Evolutionary conservation across 2,797 vertebrate species (phyloP), one percentile per base, ranked within the genome.

Genomic region (Epinephelus awoara): DNA sequence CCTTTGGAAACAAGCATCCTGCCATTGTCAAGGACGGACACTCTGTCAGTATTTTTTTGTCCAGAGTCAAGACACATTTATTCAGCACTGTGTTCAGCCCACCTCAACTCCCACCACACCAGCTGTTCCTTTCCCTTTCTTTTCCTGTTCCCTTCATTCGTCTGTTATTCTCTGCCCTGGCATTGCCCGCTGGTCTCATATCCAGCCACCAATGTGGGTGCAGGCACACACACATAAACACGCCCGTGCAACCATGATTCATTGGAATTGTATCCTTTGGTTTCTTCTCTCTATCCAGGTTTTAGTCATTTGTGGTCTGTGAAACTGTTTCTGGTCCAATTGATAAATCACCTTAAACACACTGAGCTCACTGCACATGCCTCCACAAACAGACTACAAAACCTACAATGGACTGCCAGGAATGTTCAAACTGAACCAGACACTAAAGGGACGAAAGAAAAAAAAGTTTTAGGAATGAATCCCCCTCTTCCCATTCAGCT

Each of bases 21-120:
- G 79, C 83, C 82, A 85, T 89, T 90, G 89, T 89, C 87, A 86
- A 77, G 77, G 84, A 89, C 84, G 83, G 80, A 89, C 79, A 82
- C 63, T 75, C 70, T 74, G 80, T 91, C 80, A 79, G 83, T 84
- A 73, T 76, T 79, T 90, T 81, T 86, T 77, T 84, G 81, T 90
- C 80, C 67, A 44, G 68, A 86, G 86, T 90, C 84, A 65, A 84
- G 86, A 86, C 83, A 71, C 77, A 85, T 91, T 89, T 86, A 85
- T 86, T 82, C 85, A 81, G 72, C 50, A 52, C 67, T 34, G 75
- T 67, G 77, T 84, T 84, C 75, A 68, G 58, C 77, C 77, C 78
- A 82, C 85, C 80, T 84, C 69, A 23, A 74, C 87, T 86, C 91
- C 86, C 85, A 91, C 88, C 29, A 74, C 70, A 83, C 66, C 91